Evolutionary conservation across 2,797 vertebrate species (phyloP), one percentile per base, ranked within the genome.

Genomic region (Phoebastria nigripes): DNA sequence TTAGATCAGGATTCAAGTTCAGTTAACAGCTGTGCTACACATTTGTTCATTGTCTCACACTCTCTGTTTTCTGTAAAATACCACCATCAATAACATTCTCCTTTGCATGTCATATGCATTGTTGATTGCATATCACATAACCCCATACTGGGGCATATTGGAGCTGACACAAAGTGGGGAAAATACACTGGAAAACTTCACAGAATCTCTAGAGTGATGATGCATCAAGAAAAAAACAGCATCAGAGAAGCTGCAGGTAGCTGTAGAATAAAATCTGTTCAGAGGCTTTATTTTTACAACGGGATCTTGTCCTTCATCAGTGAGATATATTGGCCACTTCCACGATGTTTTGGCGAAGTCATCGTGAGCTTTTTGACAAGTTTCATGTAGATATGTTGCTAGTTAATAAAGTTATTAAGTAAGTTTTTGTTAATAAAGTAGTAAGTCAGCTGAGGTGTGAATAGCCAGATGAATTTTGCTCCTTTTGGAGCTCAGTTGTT

Each of bases 1-100:
- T 86, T 73, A 84, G 80, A 66, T 84, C 66, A 93, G 86, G 67
- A 78, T 69, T 96, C 51, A 62, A 52, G 72, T 93, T 94, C 25
- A n/a, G 15, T 95, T 94, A 72, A 76, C 91, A 96, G 88, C 90
- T 96, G 90, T 73, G 41, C 67, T 90, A 70, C 87, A 70, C 65
- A 80, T 90, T 90, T 92, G 25, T 35, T 87, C 0, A 0, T 35
- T 55, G 39, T 73, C 42, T 94, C 62, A 20, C 65, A 25, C 33
- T 20, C 26, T 65, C 51, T 44, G 39, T 77, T 91, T 89, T 80
- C 56, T 62, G 28, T 81, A 6, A 67, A 88, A n/a, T 37, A 35
- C 11, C 12, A 4, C 37, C 15, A 47, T 42, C 26, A 26, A 0
- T 81, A 66, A 47, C 11, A 4, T 59, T 73, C 28, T 73, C 11